phyloP scores from a whole-genome alignment of 2,797 vertebrate genomes.

The Alca torda region DNA sequence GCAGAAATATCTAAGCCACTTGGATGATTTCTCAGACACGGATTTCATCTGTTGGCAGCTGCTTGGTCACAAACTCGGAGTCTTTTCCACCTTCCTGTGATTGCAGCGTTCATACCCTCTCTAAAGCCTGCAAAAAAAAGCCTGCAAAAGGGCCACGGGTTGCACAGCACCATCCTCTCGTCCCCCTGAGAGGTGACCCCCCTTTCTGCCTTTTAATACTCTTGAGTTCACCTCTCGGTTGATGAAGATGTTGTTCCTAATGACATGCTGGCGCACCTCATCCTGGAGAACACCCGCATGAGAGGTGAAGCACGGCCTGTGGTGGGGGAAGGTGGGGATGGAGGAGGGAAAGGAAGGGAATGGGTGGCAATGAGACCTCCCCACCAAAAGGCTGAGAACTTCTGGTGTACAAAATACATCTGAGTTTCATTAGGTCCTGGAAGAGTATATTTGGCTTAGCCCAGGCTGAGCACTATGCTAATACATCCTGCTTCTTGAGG shows the following conservation, averaged over 20 bases:
- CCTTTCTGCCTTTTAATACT: neutral
- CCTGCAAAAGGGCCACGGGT: neutral
- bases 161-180: neutral
- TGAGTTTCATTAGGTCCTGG: neutral
- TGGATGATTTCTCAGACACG: neutral
- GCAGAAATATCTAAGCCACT: neutral
- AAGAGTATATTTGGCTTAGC: neutral
- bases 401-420: neutral
- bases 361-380: neutral
- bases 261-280: neutral
- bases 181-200: neutral
- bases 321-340: neutral
- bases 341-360: neutral
- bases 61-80: accelerated
- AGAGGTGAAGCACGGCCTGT: neutral
- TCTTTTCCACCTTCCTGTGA: neutral
- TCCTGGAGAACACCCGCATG: accelerated
- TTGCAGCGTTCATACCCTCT: neutral
- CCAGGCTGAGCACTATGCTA: neutral
- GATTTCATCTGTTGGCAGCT: neutral
- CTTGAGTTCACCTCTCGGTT: too few species aligned
- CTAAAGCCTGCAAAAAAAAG: neutral
- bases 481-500: neutral
- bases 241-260: neutral
- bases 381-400: neutral